Evolutionary conservation across 2,888 invertebrate genomes (phyloP).

Genomic region (Phasia obesa): DNA sequence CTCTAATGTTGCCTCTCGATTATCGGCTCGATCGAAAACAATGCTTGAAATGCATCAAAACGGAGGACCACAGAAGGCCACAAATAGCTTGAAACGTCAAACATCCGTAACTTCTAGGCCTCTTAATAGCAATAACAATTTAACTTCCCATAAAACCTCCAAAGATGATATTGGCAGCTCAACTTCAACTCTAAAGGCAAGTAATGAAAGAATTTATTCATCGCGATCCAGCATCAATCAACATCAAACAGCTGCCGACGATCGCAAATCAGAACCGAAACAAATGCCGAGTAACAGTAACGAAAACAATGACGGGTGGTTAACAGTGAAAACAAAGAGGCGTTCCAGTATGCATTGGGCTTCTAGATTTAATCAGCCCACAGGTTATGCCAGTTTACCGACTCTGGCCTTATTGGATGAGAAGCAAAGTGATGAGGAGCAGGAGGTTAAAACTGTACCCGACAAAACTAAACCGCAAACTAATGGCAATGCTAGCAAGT

Average conservation of each 20-base stretch:
- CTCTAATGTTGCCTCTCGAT: conserved; percentile 78
- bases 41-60: conserved; percentile 81
- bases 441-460: conserved; percentile 41
- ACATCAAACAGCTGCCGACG: conserved; percentile 65
- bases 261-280: conserved; percentile 79
- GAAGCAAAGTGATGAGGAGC: conserved; percentile 80
- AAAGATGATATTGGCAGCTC: conserved; percentile 81
- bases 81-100: conserved; percentile 47
- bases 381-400: conserved; percentile 91
- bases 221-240: conserved; percentile 78
- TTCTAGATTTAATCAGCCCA: conserved; percentile 91
- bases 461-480: conserved; percentile 38
- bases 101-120: conserved; percentile 28
- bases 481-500: conserved; percentile 25
- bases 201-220: conserved; percentile 79
- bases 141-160: conserved; percentile 74
- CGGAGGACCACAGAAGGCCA: conserved; percentile 32
- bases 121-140: conserved; percentile 5
- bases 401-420: conserved; percentile 84
- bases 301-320: conserved; percentile 89
- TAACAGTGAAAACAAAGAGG: conserved; percentile 91
- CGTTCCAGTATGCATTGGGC: conserved; percentile 88
- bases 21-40: conserved; percentile 81
- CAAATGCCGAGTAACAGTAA: conserved; percentile 73
- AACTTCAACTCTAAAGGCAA: conserved; percentile 81